phyloP scores from a whole-genome alignment of 2,113 vertebrate species.

The Oceanodroma tethys region DNA sequence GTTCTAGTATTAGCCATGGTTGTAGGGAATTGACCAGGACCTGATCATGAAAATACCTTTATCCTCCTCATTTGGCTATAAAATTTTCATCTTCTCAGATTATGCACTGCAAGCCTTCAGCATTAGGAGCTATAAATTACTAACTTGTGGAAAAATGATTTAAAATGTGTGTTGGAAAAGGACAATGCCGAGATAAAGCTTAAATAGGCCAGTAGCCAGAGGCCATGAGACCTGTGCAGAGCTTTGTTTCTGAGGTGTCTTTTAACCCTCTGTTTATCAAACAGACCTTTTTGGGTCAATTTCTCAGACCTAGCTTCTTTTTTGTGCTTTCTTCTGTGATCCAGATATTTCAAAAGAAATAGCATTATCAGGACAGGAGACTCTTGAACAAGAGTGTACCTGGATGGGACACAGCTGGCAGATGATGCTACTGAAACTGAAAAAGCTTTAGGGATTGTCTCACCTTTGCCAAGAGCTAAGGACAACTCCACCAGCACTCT shows the following conservation, averaged over 20 bases:
- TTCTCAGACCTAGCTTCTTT: background rate
- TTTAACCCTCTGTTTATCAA: background rate
- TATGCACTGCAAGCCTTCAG: background rate
- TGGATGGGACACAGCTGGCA: background rate
- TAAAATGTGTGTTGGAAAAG: background rate
- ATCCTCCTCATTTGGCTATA: background rate
- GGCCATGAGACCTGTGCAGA: background rate
- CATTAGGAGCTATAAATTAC: background rate
- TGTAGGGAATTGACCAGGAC: background rate
- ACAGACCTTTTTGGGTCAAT: background rate
- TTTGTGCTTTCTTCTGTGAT: background rate
- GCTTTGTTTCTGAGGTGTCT: background rate
- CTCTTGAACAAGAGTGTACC: background rate
- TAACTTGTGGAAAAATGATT: background rate
- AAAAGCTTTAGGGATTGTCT: background rate
- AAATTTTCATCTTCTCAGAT: background rate
- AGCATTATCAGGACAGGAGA: too few species aligned
- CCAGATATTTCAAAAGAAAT: background rate
- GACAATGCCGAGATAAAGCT: background rate
- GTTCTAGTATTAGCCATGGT: background rate
- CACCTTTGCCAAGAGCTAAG: background rate
- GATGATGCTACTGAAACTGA: background rate
- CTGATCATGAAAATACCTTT: background rate
- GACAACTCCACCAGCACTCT: background rate
- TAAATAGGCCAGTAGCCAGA: background rate